phyloP scores from a whole-genome alignment of 1,140 invertebrate species.

The Pogonognathellus flavescens region DNA sequence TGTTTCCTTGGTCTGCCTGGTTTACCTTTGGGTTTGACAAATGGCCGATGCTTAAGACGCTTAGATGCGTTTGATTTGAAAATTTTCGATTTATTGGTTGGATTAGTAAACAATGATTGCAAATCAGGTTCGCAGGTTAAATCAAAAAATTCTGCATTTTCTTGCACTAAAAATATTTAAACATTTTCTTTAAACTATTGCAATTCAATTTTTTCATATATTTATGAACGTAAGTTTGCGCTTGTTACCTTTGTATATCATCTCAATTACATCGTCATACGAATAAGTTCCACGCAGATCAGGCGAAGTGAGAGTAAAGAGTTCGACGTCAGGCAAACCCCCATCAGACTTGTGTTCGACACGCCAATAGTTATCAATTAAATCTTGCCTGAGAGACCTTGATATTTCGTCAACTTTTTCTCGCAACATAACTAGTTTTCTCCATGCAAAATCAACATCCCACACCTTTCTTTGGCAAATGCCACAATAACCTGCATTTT shows the following conservation, averaged over 20 bases:
- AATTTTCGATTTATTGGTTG: not conserved
- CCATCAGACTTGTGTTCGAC: not conserved
- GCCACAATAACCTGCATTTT: slow-evolving; percentile 13
- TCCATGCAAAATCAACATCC: slow-evolving; percentile 34
- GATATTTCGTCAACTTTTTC: slow-evolving; percentile 33
- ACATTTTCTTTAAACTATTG: no score
- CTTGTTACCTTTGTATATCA: slow-evolving; percentile 30
- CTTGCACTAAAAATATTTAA: slow-evolving; percentile 11
- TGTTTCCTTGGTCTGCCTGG: slow-evolving; percentile 21
- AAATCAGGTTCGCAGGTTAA: slow-evolving; percentile 7
- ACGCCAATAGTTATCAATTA: slow-evolving; percentile 25
- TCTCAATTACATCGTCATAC: slow-evolving; percentile 27
- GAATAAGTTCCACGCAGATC: slow-evolving; percentile 21
- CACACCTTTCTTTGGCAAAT: slow-evolving; percentile 27
- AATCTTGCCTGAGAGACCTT: slow-evolving; percentile 5
- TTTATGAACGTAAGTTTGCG: no score
- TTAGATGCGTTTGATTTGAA: not conserved
- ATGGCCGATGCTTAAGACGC: not conserved
- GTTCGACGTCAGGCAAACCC: slow-evolving; percentile 1
- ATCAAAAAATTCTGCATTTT: slow-evolving; percentile 22
- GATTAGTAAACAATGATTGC: not conserved
- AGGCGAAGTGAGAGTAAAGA: slow-evolving; percentile 1
- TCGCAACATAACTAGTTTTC: not conserved
- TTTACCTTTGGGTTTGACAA: not conserved
- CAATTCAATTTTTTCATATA: no score